A percentile compares a stretch with the other conserved stretches of the same genome.
These are phyloP conservation scores for Cremastinae sp. DNA, from an alignment of 2,888 invertebrate species.

Conservation along the genomic window DNA sequence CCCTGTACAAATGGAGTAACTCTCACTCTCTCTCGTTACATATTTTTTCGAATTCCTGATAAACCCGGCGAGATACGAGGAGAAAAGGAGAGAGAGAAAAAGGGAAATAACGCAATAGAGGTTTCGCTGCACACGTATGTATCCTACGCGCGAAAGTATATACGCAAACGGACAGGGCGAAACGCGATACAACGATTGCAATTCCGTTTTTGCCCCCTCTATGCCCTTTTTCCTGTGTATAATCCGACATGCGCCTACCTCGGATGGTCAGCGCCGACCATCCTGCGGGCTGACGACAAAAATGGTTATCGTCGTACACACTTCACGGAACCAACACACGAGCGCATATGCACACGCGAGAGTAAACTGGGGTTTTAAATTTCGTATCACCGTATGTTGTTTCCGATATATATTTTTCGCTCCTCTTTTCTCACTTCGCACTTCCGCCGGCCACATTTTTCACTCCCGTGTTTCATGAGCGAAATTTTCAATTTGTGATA, in stretches of 20 bases:
- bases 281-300: conserved; percentile 58
- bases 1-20: conserved; percentile 24
- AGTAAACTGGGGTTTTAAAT: conserved; percentile 57
- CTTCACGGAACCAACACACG: no score
- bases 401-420: conserved; percentile 55
- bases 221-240: conserved; percentile 1
- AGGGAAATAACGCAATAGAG: conserved; percentile 33
- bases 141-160: conserved; percentile 51
- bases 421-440: conserved; percentile 32
- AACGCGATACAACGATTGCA: conserved; percentile 55
- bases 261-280: conserved; percentile 28
- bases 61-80: not conserved
- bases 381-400: conserved; percentile 57
- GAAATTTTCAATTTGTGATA: not conserved
- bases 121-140: conserved; percentile 42
- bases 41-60: not conserved
- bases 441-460: conserved; percentile 10
- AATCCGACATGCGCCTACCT: conserved; percentile 28
- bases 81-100: no score
- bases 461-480: conserved; percentile 9
- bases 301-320: conserved; percentile 60
- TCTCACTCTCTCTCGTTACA: conserved; percentile 12
- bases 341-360: not conserved
- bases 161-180: conserved; percentile 36
- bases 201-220: conserved; percentile 11